Percentiles rank a stretch among this genome's conserved stretches.
Evolutionary conservation across 2,113 vertebrate species (phyloP).

Genomic region (Cyanistes caeruleus): DNA sequence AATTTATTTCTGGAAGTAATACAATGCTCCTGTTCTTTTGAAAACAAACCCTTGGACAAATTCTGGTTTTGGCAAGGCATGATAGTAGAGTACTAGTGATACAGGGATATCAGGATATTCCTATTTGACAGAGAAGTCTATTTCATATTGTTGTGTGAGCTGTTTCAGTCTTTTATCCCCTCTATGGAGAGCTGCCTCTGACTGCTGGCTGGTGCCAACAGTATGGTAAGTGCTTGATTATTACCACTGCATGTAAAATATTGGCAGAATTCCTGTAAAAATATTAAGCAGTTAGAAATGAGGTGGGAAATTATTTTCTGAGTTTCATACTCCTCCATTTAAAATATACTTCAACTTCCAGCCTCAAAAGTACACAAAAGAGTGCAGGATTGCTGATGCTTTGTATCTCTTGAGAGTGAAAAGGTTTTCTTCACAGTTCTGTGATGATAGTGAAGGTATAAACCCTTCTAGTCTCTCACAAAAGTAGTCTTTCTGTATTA

Average conservation of each 20-base stretch:
- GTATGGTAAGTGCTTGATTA: neutral
- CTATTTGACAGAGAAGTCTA: neutral
- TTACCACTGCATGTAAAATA: neutral
- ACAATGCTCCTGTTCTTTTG: neutral
- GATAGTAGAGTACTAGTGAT: neutral
- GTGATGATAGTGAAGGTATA: neutral
- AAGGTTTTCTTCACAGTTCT: neutral
- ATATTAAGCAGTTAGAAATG: neutral
- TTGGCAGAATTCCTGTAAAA: neutral
- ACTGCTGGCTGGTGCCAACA: neutral
- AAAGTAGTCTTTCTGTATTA: neutral
- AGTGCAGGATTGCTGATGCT: neutral
- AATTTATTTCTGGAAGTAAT: neutral
- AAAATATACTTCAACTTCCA: neutral
- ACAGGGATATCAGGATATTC: neutral
- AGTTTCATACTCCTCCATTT: neutral
- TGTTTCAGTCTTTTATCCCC: neutral
- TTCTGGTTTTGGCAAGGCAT: neutral
- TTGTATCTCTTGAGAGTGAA: neutral
- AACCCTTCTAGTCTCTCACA: neutral
- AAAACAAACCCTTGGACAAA: neutral
- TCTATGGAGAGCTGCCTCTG: neutral
- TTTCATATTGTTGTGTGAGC: neutral
- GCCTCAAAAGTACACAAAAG: neutral
- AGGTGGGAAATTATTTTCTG: neutral